These are phyloP conservation scores for Lasioglossum vierecki DNA, from an alignment of 2,888 invertebrate species.

Conservation along the genomic window DNA sequence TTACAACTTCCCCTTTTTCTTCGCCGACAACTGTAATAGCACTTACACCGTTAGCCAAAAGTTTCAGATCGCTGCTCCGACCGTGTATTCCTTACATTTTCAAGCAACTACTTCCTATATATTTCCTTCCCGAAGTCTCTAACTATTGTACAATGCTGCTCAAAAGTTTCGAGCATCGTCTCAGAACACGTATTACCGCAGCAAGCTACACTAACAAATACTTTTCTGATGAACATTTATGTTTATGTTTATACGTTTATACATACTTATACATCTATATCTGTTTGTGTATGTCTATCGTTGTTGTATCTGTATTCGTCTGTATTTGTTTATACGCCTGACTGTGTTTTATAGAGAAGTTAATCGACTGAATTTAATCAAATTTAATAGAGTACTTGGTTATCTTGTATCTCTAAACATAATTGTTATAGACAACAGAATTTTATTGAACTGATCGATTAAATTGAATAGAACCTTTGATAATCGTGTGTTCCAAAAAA, in stretches of 20 bases:
- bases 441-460: background rate
- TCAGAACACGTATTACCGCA: background rate
- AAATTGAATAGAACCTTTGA: background rate
- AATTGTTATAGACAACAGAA: background rate
- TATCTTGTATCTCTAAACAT: background rate
- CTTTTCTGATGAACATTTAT: background rate
- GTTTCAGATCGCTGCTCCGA: background rate
- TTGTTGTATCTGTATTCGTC: too few relatives aligned
- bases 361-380: too few relatives aligned
- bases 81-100: background rate
- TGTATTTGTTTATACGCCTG: too few relatives aligned
- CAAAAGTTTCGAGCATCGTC: background rate
- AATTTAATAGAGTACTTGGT: too few relatives aligned
- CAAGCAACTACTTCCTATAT: background rate
- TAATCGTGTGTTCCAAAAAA: background rate
- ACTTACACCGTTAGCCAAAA: background rate
- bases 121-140: background rate
- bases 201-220: background rate
- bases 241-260: too few relatives aligned
- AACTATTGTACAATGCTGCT: background rate
- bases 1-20: slow-evolving; percentile 12
- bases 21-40: slow-evolving; percentile 2
- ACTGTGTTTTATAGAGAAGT: too few relatives aligned
- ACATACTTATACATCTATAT: too few relatives aligned
- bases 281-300: too few relatives aligned